Evolutionary conservation across 2,888 invertebrate species (phyloP).

Genomic region (Agrilus biguttatus): DNA sequence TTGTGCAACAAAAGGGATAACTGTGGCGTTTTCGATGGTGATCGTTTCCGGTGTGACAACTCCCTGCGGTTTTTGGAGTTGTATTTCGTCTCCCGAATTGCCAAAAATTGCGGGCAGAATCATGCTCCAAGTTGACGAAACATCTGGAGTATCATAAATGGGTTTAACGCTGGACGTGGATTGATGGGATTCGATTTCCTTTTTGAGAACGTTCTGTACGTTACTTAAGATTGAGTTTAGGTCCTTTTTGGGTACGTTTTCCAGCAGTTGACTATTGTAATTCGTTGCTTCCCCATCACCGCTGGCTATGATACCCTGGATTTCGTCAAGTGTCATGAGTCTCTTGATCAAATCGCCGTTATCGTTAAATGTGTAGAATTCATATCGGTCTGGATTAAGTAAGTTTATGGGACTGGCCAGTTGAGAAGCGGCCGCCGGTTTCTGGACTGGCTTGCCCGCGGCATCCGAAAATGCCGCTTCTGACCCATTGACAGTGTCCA

Average conservation of each 20-base stretch:
- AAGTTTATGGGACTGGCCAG: conserved; percentile 69
- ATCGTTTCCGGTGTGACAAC: conserved; percentile 25
- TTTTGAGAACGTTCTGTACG: conserved; percentile 70
- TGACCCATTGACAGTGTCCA: conserved; percentile 38
- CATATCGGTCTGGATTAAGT: conserved; percentile 69
- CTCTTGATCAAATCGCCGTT: conserved; percentile 69
- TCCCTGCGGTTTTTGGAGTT: conserved; percentile 19
- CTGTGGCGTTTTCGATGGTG: conserved; percentile 19
- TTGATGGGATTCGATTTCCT: conserved; percentile 53
- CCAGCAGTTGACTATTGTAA: conserved; percentile 28
- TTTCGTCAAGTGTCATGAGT: conserved; percentile 72
- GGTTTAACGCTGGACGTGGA: conserved; percentile 29
- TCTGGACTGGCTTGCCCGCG: conserved; percentile 50
- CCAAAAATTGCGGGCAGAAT: conserved; percentile 70
- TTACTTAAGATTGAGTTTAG: conserved; percentile 70
- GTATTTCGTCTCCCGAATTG: conserved; percentile 28
- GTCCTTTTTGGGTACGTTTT: conserved; percentile 41
- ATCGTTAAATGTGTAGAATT: conserved; percentile 77
- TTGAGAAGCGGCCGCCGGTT: conserved; percentile 44
- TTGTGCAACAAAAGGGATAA: background rate
- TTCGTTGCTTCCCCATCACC: conserved; percentile 54
- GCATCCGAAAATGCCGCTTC: conserved; percentile 54
- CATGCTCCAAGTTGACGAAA: conserved; percentile 65
- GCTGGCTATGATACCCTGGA: conserved; percentile 71
- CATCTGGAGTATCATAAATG: conserved; percentile 55